phyloP scores from a whole-genome alignment of 2,113 vertebrate genomes.

The Hassar affinis region DNA sequence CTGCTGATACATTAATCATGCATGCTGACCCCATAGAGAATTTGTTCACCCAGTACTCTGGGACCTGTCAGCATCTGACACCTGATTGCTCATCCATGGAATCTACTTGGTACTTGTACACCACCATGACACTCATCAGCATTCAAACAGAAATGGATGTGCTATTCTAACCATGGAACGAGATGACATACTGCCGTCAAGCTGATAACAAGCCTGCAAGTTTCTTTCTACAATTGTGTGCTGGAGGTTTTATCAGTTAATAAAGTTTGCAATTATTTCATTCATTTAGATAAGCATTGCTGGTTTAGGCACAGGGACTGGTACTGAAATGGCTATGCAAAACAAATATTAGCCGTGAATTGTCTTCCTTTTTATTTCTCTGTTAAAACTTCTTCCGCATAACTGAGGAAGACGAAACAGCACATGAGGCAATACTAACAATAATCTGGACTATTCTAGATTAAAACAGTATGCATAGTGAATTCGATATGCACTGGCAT shows the following conservation, averaged over 20 bases:
- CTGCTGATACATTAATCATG: conserved; percentile 2
- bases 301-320: conserved; percentile 2
- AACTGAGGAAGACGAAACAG: neutral
- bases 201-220: conserved; percentile 41
- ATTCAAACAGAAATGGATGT: conserved; percentile 34
- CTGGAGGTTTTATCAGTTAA: conserved; percentile 39
- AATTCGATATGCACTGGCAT: neutral
- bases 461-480: neutral
- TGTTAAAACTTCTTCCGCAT: neutral
- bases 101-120: conserved; percentile 22
- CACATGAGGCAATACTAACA: neutral
- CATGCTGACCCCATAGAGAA: conserved; percentile 24
- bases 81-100: conserved; percentile 25
- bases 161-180: conserved; percentile 30
- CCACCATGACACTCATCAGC: conserved; percentile 35
- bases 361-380: conserved; percentile 8
- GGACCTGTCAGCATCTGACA: conserved; percentile 22
- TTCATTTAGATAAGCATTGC: conserved; percentile 42
- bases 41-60: conserved; percentile 16
- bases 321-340: conserved; percentile 7
- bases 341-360: neutral
- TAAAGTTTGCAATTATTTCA: conserved; percentile 31
- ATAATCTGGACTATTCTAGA: neutral
- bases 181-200: conserved; percentile 27
- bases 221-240: conserved; percentile 26